Evolutionary conservation across 2,888 invertebrate species (phyloP), one percentile per base, ranked within the genome.

Genomic region (Hydroisotoma schaefferi): DNA sequence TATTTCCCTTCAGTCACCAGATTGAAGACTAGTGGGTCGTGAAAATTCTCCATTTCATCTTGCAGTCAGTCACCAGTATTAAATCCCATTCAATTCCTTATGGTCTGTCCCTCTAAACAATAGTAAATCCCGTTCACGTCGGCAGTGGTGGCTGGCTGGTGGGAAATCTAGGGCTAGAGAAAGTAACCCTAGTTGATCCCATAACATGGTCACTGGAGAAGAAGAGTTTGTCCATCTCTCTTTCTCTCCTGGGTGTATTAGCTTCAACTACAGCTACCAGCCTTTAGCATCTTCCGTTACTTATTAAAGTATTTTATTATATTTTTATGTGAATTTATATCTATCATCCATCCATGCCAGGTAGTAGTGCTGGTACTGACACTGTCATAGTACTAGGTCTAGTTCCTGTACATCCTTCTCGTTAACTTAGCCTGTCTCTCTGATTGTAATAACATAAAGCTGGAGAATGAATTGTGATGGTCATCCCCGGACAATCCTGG

Each of bases 21-120:
- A 71, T 70, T 71, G 55, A 61, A 51, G 64, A 20, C 63, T 67
- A 71, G 69, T 71, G 69, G 67, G 54, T 70, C 68, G 71, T 69
- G 67, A 71, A 70, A 69, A 25, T 59, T 47, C 57, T n/a, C 58
- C 57, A 60, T 60, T 64, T 55, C 56, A 26, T 28, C 28, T 12
- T 46, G 22, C 46, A 46, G 10, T 5, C 46, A 15, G 12, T 46
- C 46, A 5, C 6, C 51, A 15, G n/a, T 12, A 22, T 48, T 38
- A 33, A 23, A 23, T 20, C 38, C 23, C 33, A 51, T 20, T 6
- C 51, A 29, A 51, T 29, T 28, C 51, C 51, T 20, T 55, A 43
- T 12, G 47, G 22, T 18, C 22, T 25, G 28, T n/a, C 22, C 44
- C 27, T 53, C 40, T n/a, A n/a, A n/a, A n/a, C n/a, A n/a, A n/a